Base-by-base conservation (phyloP, 2,797 vertebrate species). In the Centroberyx gerrardi region DNA sequence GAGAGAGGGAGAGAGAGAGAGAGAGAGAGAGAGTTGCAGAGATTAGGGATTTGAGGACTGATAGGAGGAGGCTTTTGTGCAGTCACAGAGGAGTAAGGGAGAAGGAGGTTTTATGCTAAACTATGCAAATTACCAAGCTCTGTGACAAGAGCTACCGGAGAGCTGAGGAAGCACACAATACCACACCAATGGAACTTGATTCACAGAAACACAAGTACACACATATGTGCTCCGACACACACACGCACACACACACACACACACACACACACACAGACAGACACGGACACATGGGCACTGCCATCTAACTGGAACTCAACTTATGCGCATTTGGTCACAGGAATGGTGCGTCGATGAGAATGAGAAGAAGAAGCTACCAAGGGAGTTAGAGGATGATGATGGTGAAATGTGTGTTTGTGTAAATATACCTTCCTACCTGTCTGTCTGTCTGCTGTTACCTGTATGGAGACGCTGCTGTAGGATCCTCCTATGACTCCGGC, bases 381-480 rank as follows among this genome's bases (percentile, higher is more conserved):
- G 6, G 33, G 36, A 38, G 40, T n/a, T 15, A 28, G 29, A 52
- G 44, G 8, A 52, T 36, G 61, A 29, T 17, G 27, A 58, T 22
- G 22, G 13, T 28, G 6, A 56, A 56, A 60, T n/a, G 18, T 61
- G 22, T 22, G 15, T 68, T 33, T 60, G 28, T 27, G 29, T n/a
- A 7, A 40, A 55, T 38, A 15, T 62, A 29, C 2, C 49, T 22
- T 22, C 22, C 22, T 22, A 22, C 22, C 22, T 14, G 31, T 59
- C 17, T 69, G 0, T 42, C 22, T n/a, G 8, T 69, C 27, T 17
- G 8, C 12, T 53, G 91, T 95, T 91, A 99, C 98, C 98, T 99
- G 98, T 94, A 99, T 99, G 72, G 98, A 99, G 74, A 99, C 98
- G 0, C 98, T 99, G 94, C 98, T 99, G 74, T 97, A 99, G 44